Base-by-base conservation (phyloP, 2,113 vertebrate genomes). In the Cygnus buccinator region DNA sequence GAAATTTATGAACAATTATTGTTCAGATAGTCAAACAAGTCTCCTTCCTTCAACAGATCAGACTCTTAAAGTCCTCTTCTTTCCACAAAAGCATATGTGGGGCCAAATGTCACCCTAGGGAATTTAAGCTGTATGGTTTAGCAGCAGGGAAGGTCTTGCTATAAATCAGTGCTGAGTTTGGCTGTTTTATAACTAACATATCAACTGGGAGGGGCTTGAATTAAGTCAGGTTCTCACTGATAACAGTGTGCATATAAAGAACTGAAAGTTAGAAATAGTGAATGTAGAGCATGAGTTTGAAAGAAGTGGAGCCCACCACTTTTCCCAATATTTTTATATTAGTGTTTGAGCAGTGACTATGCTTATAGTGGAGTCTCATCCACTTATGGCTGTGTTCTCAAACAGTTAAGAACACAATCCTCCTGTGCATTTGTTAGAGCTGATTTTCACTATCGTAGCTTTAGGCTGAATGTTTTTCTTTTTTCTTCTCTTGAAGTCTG, bases 401-500 rank as follows among this genome's bases (percentile, higher is more conserved):
- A 76, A 46, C 13, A 48, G 70, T 80, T 80, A 50, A 91, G 43
- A 61, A 2, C 33, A 10, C 0, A 6, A 59, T 78, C 31, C 29
- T 81, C 44, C 48, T 13, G 29, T 70, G 71, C 48, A 16, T 78
- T 92, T 93, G 52, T 66, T 75, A 70, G 71, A 88, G 62, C 48
- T 92, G 74, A 81, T 39, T 46, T 59, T 84, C 37, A 39, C 50
- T 43, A 13, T 93, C 68, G 16, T 29, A 81, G 90, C 84, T 91
- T 92, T 43, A 93, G 86, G 81, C 80, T 82, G 46, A 72, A 67
- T 50, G 58, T 70, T 93, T 94, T 90, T 28, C 55, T 81, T 77
- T 83, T 48, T 74, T 62, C 43, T 65, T 17, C 22, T n/a, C n/a
- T 84, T 89, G 66, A 80, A 93, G 78, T 70, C 58, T 87, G 61